Base-by-base conservation (phyloP, 1,140 invertebrate genomes). In the Grapholita molesta region DNA sequence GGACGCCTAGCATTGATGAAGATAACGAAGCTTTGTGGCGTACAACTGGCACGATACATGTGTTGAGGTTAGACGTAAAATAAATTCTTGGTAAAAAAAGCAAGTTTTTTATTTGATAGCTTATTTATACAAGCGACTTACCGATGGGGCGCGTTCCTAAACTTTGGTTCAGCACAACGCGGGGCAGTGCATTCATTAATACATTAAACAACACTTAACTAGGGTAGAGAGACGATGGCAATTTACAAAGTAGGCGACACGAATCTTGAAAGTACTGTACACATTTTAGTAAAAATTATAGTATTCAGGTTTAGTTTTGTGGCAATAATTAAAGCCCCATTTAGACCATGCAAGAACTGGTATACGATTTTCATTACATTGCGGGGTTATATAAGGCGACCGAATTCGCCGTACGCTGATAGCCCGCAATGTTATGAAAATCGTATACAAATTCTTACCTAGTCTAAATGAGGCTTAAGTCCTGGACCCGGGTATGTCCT, bases 41-140 rank as follows among this genome's bases (percentile, higher is more conserved):
- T 76, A 78, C 67, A 77, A 71, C 72, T 61, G 3, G 55, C 55
- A 61, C 55, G 55, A 28, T 61, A 53, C n/a, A 9, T 53, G 32
- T 74, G 74, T 79, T 76, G 66, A 65, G 75, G 72, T 78, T 83
- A 82, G 79, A 70, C 61, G 78, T 75, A 77, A 77, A 84, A 80
- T 83, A 84, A 84, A 82, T 78, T 75, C 82, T 86, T 84, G 75
- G 69, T 86, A 82, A 79, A 80, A n/a, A 83, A 80, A 70, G 35
- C 32, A 67, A 66, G 21, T 68, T 70, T 79, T 79, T 78, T 61
- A 74, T 76, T 75, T 69, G 11, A 61, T 12, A n/a, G 55, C 55
- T 61, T 61, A 61, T 25, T 57, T 32, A 30, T 61, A 61, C 55
- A 61, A 11, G 55, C 52, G 30, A 61, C 55, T 61, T 30, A 30